phyloP scores from a whole-genome alignment of 2,113 vertebrate genomes.

The Nestor notabilis region DNA sequence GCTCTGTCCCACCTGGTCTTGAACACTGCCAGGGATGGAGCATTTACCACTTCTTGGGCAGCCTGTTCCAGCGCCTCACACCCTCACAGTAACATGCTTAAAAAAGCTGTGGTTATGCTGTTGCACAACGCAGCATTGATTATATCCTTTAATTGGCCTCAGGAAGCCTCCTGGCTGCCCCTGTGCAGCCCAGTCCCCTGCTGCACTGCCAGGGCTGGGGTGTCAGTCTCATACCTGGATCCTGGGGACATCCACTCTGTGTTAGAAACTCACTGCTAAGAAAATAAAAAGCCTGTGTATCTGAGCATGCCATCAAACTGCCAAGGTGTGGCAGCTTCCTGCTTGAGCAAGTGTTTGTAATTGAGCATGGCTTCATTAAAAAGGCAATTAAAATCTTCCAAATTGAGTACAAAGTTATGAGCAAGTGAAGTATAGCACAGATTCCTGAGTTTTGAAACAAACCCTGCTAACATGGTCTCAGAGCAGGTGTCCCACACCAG shows the following conservation, averaged over 20 bases:
- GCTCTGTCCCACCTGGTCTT: background rate
- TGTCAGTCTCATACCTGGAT: background rate
- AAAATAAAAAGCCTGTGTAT: background rate
- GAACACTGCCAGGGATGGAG: background rate
- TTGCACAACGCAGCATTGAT: background rate
- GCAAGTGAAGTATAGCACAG: background rate
- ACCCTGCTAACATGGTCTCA: background rate
- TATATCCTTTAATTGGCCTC: background rate
- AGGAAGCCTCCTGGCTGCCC: background rate
- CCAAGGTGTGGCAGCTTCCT: slow-evolving; percentile 9
- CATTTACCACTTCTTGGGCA: background rate
- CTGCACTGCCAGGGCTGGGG: background rate
- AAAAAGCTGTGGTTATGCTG: background rate
- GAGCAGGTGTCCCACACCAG: background rate
- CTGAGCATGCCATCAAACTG: background rate
- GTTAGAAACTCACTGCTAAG: background rate
- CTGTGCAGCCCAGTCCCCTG: background rate
- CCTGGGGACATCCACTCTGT: background rate
- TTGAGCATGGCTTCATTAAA: background rate
- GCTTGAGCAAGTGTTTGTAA: background rate
- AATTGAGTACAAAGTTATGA: background rate
- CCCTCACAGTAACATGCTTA: background rate
- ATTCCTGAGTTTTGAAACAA: background rate
- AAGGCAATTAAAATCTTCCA: slow-evolving; percentile 18
- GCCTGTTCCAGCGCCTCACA: background rate